Percentiles rank a stretch among this genome's conserved stretches.
phyloP scores from a whole-genome alignment of 1,140 invertebrate species.

The Geopemphigus sp. region DNA sequence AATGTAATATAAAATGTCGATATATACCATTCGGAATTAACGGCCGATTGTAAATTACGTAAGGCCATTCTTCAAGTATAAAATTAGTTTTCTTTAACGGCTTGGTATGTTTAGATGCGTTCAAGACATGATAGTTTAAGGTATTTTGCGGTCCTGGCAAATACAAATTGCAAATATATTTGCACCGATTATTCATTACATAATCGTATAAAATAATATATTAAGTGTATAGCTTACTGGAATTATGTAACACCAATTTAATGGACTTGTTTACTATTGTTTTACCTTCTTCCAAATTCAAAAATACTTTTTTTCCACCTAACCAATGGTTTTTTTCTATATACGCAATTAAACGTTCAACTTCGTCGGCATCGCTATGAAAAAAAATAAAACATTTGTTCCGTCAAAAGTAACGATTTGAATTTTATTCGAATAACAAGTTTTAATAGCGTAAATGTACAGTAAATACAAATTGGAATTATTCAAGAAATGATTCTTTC shows the following conservation, averaged over 20 bases:
- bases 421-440: neutral
- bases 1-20: neutral
- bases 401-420: neutral
- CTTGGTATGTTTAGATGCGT: neutral
- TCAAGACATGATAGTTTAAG: neutral
- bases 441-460: too few relatives aligned
- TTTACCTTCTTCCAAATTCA: neutral
- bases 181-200: too few relatives aligned
- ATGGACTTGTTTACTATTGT: conserved; percentile 1
- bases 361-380: neutral
- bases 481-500: too few relatives aligned
- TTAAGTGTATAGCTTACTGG: neutral
- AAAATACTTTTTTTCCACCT: conserved; percentile 1
- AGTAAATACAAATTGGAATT: too few relatives aligned
- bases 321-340: conserved; percentile 14
- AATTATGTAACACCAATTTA: conserved; percentile 19
- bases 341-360: neutral
- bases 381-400: neutral
- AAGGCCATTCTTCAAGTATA: neutral
- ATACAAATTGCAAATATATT: neutral
- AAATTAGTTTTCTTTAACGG: conserved; percentile 12
- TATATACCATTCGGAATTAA: neutral
- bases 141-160: neutral
- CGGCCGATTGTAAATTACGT: neutral
- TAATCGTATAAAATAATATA: neutral